Percentiles rank a stretch among this genome's conserved stretches.
These are phyloP conservation scores for Galemys pyrenaicus DNA, from an alignment of 2,113 vertebrate species.

Conservation along the genomic window DNA sequence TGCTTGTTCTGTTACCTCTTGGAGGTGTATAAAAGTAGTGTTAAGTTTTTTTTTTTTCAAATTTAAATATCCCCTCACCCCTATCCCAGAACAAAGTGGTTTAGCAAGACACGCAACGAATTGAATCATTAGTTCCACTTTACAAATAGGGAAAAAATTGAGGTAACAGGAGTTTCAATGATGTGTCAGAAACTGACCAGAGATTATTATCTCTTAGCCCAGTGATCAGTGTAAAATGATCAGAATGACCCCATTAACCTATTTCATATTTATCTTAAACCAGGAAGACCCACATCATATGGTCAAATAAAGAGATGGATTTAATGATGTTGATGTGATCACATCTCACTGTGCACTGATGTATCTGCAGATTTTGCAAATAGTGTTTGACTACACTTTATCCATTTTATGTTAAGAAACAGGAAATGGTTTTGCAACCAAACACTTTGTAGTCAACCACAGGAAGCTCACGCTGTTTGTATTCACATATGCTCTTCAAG, in stretches of 20 bases:
- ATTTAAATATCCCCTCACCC: neutral
- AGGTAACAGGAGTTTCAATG: neutral
- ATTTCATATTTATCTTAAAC: neutral
- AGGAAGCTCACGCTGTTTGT: slow-evolving; percentile 29
- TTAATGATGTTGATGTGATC: neutral
- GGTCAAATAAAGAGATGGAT: neutral
- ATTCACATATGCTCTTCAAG: slow-evolving; percentile 51
- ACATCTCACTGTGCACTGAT: neutral
- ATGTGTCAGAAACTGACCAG: neutral
- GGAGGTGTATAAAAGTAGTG: neutral
- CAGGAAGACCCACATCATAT: neutral
- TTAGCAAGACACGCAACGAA: neutral
- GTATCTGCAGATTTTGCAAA: neutral
- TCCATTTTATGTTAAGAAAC: slow-evolving; percentile 51
- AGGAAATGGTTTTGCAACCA: slow-evolving; percentile 55
- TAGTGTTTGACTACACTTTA: neutral
- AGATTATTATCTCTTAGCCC: neutral
- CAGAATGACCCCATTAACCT: neutral
- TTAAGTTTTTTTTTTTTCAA: neutral
- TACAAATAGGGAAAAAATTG: neutral
- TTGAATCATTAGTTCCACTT: neutral
- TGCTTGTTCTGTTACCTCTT: neutral
- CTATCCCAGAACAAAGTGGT: neutral
- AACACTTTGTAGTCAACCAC: slow-evolving; percentile 31
- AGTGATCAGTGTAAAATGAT: neutral